Conservation (phyloP, 2,113 vertebrate genomes). For the Oreamnos americanus region DNA sequence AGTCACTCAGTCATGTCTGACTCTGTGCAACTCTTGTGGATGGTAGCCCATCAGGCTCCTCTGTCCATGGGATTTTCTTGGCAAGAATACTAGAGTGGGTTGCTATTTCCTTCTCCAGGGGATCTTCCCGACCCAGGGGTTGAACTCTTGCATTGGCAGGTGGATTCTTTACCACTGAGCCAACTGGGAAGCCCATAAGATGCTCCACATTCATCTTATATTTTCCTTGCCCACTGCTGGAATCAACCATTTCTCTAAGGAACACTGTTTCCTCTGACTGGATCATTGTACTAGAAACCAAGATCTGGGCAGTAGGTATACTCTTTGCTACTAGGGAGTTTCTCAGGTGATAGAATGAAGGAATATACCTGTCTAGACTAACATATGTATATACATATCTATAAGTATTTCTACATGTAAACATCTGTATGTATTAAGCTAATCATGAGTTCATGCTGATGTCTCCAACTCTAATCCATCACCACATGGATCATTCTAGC, state of each 20-base stretch:
- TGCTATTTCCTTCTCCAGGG: background rate
- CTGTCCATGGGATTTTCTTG: background rate
- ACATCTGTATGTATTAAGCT: background rate
- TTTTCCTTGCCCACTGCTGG: background rate
- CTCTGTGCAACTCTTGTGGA: background rate
- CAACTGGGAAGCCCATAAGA: background rate
- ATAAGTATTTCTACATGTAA: background rate
- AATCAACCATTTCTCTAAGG: background rate
- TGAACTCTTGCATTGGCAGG: background rate
- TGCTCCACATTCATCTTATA: background rate
- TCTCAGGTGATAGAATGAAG: background rate
- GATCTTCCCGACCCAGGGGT: background rate
- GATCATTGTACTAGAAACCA: background rate
- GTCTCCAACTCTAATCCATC: background rate
- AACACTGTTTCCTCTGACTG: background rate
- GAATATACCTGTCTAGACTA: background rate
- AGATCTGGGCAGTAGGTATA: background rate
- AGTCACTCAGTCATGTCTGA: background rate
- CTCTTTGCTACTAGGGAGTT: background rate
- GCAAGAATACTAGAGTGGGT: background rate
- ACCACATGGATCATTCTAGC: background rate
- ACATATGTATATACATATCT: background rate
- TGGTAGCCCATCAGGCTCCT: rapidly evolving
- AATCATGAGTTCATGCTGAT: background rate
- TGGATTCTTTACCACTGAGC: background rate